A percentile compares a stretch with the other conserved stretches of the same genome.
Conservation (phyloP, 1,140 invertebrate species). For the Zaprionus capensis region DNA sequence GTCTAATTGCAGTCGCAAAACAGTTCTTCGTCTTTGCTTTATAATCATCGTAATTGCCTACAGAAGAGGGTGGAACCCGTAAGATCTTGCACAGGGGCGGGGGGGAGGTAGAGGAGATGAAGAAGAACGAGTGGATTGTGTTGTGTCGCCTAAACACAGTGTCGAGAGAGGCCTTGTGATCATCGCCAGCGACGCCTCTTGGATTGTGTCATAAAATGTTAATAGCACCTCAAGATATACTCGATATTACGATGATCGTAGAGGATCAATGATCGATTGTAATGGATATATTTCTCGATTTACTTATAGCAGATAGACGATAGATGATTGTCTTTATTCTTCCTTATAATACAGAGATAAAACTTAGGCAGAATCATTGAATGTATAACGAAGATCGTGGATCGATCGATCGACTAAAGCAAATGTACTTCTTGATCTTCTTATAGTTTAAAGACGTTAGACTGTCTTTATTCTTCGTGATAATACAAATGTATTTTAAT, state of each 20-base stretch:
- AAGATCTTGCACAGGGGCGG: neutral
- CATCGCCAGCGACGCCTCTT: constrained; percentile 62
- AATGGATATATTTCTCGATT: neutral
- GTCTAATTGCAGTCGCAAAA: constrained; percentile 68
- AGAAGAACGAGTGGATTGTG: constrained; percentile 1
- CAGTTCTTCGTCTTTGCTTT: constrained; percentile 48
- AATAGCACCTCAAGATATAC: constrained; percentile 11
- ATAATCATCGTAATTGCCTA: constrained; percentile 75
- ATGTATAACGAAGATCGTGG: too few relatives aligned
- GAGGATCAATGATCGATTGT: neutral
- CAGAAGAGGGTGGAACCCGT: constrained; percentile 20
- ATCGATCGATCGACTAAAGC: too few relatives aligned
- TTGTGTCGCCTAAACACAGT: constrained; percentile 29
- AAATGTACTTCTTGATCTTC: too few relatives aligned
- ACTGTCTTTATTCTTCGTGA: too few relatives aligned
- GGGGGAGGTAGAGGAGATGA: neutral
- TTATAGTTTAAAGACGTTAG: too few relatives aligned
- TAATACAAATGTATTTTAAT: too few relatives aligned
- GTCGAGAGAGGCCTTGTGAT: constrained; percentile 40
- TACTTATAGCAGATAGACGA: neutral
- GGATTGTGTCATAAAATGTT: constrained; percentile 21
- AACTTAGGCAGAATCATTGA: too few relatives aligned
- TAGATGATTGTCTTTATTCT: too few relatives aligned
- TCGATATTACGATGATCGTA: neutral
- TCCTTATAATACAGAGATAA: too few relatives aligned